Evolutionary conservation across 2,888 invertebrate species (phyloP).

Genomic region (Cloeon dipterum): DNA sequence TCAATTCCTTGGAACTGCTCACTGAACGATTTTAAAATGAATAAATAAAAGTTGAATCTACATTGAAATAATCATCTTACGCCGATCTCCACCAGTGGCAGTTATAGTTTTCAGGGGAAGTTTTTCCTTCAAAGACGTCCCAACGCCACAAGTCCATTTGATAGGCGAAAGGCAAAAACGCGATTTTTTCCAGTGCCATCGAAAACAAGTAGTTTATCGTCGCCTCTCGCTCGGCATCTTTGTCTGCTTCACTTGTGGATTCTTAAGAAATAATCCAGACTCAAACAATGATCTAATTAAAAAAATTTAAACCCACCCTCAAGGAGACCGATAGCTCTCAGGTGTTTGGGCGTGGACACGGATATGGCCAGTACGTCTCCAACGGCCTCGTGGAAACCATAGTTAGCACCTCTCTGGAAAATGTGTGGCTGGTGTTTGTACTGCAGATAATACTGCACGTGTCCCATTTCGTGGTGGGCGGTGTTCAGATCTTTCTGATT

Average conservation of each 20-base stretch:
- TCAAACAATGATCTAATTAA: too few species aligned
- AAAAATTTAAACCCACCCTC: constrained; percentile 11
- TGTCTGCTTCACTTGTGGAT: background rate
- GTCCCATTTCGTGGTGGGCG: constrained; percentile 45
- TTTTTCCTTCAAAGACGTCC: constrained; percentile 37
- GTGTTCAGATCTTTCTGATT: constrained; percentile 33
- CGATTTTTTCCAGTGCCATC: constrained; percentile 38
- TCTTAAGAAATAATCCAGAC: too few species aligned
- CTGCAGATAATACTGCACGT: constrained; percentile 42
- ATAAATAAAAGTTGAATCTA: background rate
- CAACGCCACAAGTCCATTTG: constrained; percentile 46
- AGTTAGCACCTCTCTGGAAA: constrained; percentile 41
- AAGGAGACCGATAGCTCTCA: constrained; percentile 59
- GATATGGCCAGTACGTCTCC: constrained; percentile 76
- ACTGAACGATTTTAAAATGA: constrained; percentile 13
- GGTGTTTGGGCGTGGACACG: constrained; percentile 61
- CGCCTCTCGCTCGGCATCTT: constrained; percentile 34
- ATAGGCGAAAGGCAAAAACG: constrained; percentile 45
- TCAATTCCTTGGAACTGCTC: constrained; percentile 38
- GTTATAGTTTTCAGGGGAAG: constrained; percentile 33
- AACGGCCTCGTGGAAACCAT: constrained; percentile 77
- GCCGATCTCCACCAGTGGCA: constrained; percentile 40
- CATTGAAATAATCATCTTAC: constrained; percentile 11
- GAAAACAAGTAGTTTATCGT: constrained; percentile 37
- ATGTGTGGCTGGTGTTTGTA: constrained; percentile 30